These are phyloP conservation scores for Orientallactaga sibirica DNA, from an alignment of 2,797 vertebrate species.

Conservation along the genomic window DNA sequence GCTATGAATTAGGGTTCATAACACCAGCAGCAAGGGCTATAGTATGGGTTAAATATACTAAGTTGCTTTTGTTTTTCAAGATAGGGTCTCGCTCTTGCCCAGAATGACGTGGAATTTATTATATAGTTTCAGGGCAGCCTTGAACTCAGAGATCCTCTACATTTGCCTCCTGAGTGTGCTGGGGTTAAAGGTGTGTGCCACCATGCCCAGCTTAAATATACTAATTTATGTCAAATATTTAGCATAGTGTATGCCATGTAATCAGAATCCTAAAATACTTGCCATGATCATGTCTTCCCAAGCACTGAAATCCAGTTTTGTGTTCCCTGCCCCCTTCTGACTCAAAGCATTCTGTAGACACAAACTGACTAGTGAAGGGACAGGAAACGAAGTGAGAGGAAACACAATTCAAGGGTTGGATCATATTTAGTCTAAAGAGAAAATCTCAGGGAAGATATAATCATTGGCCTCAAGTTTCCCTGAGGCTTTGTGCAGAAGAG, in stretches of 20 bases:
- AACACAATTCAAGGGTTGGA: neutral
- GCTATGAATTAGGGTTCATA: neutral
- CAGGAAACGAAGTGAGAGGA: neutral
- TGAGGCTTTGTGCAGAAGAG: neutral
- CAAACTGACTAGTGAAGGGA: neutral
- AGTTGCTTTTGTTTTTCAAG: neutral
- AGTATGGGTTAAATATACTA: neutral
- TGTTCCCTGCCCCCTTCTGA: neutral
- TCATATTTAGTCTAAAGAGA: neutral
- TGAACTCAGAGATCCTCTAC: too few species aligned
- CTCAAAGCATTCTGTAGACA: neutral
- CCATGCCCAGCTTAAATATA: neutral
- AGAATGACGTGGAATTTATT: too few species aligned
- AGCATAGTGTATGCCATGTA: neutral
- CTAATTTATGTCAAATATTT: neutral
- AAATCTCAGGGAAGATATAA: neutral
- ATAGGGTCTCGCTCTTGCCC: too few species aligned
- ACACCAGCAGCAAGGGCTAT: neutral
- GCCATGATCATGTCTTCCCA: neutral
- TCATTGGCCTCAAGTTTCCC: constrained; percentile 9
- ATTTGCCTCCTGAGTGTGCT: too few species aligned
- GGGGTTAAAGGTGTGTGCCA: too few species aligned
- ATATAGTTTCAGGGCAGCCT: too few species aligned
- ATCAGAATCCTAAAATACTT: constrained; percentile 12
- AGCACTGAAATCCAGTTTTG: neutral